phyloP scores from a whole-genome alignment of 2,888 invertebrate species.

The Mamestra brassicae region DNA sequence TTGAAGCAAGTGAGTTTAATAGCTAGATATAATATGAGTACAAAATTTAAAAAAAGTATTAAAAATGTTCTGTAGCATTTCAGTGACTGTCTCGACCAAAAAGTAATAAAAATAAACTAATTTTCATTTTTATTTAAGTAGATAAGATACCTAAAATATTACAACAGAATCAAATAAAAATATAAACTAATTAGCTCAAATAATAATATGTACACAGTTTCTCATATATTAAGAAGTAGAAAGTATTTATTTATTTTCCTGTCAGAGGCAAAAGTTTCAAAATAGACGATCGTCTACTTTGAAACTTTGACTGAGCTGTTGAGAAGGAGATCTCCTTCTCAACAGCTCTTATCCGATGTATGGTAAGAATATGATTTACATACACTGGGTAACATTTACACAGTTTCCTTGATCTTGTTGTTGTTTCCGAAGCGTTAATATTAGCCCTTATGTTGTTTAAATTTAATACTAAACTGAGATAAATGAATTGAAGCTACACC shows the following conservation, averaged over 20 bases:
- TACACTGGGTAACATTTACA: too few species aligned
- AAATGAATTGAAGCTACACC: constrained; percentile 16
- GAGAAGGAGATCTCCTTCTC: too few species aligned
- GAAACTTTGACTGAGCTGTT: too few species aligned
- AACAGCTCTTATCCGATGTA: too few species aligned
- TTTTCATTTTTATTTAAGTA: neutral
- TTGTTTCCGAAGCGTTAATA: neutral
- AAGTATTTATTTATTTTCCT: neutral
- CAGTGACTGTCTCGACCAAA: too few species aligned
- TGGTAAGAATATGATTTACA: too few species aligned
- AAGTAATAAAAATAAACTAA: neutral
- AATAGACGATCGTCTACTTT: too few species aligned
- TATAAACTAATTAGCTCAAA: neutral
- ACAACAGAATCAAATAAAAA: neutral
- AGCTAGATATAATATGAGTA: neutral
- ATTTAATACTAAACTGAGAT: constrained; percentile 19
- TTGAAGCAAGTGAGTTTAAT: neutral
- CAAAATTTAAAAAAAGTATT: too few species aligned
- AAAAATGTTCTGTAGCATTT: neutral
- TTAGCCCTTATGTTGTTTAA: neutral
- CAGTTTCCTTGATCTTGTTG: neutral
- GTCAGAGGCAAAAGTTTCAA: too few species aligned
- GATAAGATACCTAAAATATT: neutral
- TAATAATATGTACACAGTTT: neutral
- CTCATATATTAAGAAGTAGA: neutral